These are phyloP conservation scores for Osmoderma eremita DNA, from an alignment of 2,888 invertebrate species.

Conservation along the genomic window DNA sequence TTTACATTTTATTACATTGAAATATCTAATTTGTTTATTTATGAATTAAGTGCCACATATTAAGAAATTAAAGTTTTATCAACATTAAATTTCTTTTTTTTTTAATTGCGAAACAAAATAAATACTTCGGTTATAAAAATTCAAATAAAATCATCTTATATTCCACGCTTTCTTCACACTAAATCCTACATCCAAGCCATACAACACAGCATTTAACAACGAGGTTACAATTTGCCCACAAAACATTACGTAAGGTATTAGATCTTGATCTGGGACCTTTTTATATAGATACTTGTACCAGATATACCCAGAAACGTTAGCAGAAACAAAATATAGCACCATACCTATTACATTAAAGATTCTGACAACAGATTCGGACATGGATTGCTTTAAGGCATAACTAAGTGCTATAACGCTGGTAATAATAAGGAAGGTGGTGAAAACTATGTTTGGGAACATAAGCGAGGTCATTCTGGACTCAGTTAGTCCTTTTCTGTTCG, in stretches of 20 bases:
- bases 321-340: constrained; percentile 54
- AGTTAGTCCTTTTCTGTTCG: background rate
- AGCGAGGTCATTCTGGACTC: constrained; percentile 46
- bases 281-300: constrained; percentile 42
- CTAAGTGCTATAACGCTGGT: constrained; percentile 56
- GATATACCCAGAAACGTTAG: constrained; percentile 48
- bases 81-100: too few species aligned
- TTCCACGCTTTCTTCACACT: constrained; percentile 48
- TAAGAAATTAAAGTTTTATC: too few species aligned
- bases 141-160: background rate
- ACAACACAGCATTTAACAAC: constrained; percentile 51
- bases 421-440: constrained; percentile 55
- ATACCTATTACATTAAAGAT: constrained; percentile 55
- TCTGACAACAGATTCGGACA: constrained; percentile 55
- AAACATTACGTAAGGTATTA: constrained; percentile 46
- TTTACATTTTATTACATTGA: too few species aligned
- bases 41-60: too few species aligned
- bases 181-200: constrained; percentile 51
- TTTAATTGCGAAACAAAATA: background rate
- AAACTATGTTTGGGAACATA: constrained; percentile 57
- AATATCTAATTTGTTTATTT: too few species aligned
- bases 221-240: constrained; percentile 48
- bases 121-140: background rate
- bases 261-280: constrained; percentile 32
- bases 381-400: constrained; percentile 54